Evolutionary conservation across 1,140 invertebrate species (phyloP), one percentile per base, ranked within the genome.

Genomic region (Steinernema feltiae): DNA sequence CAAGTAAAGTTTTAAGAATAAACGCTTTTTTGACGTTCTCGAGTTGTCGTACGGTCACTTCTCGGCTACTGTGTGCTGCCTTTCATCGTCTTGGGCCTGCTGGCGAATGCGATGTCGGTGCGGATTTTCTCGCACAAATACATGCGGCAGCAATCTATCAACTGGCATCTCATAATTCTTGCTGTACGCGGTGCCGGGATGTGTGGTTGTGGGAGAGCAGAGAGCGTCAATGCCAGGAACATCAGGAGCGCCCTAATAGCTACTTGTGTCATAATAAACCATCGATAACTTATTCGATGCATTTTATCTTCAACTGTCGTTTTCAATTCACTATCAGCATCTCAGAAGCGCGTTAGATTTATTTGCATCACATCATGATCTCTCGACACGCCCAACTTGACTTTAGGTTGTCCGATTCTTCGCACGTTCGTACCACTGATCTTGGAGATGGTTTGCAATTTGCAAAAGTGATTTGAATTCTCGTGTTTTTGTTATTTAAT

Each of bases 121-220:
- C 48, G 35, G 29, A 83, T 83, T 35, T 83, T 83, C 70, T 80
- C 80, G 2, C 81, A 83, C 72, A 41, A 79, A 53, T 71, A 80
- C 53, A 83, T 83, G 82, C 48, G 82, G 17, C 70, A 72, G 41
- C 80, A 84, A 35, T 32, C 75, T 15, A 71, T 82, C 63, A 83
- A 83, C 71, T 83, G 82, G 82, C 84, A 83, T 74, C 72, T 85
- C 46, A 69, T 83, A 0, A 79, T 86, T 24, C 75, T 85, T 18
- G 84, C 82, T 35, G 69, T 75, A 1, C 79, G 79, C 29, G 80
- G n/a, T n/a, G n/a, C n/a, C n/a, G n/a, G n/a, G n/a, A n/a, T n/a
- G n/a, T n/a, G n/a, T n/a, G n/a, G n/a, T n/a, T n/a, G n/a, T n/a
- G n/a, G n/a, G n/a, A n/a, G n/a, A n/a, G n/a, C n/a, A n/a, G n/a